A percentile compares a stretch with the other conserved stretches of the same genome.
These are phyloP conservation scores for Oncorhynchus gorbuscha DNA, from an alignment of 2,113 vertebrate genomes.

Conservation along the genomic window DNA sequence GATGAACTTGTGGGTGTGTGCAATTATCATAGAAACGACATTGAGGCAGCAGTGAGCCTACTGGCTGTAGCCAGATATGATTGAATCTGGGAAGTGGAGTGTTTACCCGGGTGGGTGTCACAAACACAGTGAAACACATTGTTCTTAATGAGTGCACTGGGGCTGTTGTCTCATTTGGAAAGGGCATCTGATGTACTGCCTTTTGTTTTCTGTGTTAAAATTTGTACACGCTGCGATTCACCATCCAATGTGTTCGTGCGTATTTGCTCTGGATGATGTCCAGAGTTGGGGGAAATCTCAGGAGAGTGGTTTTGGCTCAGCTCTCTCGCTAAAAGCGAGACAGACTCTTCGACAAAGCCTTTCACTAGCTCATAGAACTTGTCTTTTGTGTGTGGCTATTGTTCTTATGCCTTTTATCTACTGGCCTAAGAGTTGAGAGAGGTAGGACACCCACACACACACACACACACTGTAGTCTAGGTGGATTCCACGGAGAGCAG, in stretches of 20 bases:
- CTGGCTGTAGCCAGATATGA: not conserved
- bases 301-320: not conserved
- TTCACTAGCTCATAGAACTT: not conserved
- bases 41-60: conserved; percentile 11
- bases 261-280: not conserved
- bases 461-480: not conserved
- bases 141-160: not conserved
- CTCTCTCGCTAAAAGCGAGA: no score
- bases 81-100: conserved; percentile 15
- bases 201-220: not conserved
- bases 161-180: not conserved
- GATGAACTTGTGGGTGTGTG: conserved; percentile 29
- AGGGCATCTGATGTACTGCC: not conserved
- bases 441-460: not conserved
- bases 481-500: not conserved
- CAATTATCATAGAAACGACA: conserved; percentile 35
- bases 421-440: not conserved
- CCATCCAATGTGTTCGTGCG: not conserved
- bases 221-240: not conserved
- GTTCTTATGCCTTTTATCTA: not conserved
- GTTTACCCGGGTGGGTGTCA: not conserved
- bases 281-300: not conserved
- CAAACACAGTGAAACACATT: not conserved
- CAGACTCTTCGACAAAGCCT: not conserved
- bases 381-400: not conserved